Evolutionary conservation across 2,113 vertebrate species (phyloP).

Genomic region (Coturnix japonica): DNA sequence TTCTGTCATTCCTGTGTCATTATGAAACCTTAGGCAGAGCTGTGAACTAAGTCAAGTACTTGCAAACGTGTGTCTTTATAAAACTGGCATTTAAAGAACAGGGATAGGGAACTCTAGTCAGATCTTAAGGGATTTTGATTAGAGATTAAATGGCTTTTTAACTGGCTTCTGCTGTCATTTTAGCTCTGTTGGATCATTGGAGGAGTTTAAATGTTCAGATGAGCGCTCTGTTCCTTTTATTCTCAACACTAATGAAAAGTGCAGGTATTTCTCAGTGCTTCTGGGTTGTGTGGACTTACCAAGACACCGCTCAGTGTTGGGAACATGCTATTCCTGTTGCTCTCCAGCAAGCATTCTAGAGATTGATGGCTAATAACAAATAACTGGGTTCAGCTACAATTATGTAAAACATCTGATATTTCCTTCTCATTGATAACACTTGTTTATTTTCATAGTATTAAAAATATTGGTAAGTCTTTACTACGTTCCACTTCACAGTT

Average conservation of each 20-base stretch:
- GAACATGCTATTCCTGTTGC: background rate
- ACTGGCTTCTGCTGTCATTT: background rate
- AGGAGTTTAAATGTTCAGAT: slow-evolving; percentile 1
- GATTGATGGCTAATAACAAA: background rate
- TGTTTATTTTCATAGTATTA: background rate
- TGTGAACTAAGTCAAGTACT: background rate
- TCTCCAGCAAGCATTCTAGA: background rate
- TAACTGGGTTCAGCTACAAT: background rate
- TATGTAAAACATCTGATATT: background rate
- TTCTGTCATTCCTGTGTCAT: background rate
- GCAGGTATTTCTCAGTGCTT: background rate
- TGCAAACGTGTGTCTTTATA: background rate
- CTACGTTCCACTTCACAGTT: background rate
- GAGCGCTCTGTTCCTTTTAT: background rate
- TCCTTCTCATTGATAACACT: background rate
- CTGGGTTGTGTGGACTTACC: background rate
- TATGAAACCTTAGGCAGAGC: slow-evolving; percentile 1
- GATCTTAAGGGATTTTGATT: background rate
- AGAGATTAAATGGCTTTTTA: slow-evolving; percentile 8
- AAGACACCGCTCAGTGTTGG: background rate
- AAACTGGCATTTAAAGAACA: background rate
- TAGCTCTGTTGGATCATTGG: background rate
- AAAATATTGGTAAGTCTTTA: background rate
- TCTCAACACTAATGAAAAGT: background rate
- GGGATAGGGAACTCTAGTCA: background rate